Base-by-base conservation (phyloP, 1,140 invertebrate species). In the Drosophila fuyamai region DNA sequence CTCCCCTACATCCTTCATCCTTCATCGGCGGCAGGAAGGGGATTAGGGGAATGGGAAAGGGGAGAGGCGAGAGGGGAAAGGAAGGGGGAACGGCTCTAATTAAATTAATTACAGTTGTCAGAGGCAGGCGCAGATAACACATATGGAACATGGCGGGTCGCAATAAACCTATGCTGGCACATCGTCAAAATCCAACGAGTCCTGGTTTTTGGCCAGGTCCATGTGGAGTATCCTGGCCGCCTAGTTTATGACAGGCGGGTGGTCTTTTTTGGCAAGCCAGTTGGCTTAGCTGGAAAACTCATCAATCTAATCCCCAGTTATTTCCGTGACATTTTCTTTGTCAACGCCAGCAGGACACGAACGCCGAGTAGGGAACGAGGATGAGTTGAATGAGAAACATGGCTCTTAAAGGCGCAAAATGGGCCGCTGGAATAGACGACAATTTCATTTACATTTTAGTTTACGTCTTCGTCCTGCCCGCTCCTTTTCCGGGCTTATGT, bases 281-380 rank as follows among this genome's bases (percentile, higher is more conserved):
- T 67, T 88, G 79, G 75, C 75, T 88, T 86, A 72, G 70, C 83
- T 44, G 62, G 62, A 57, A 86, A 86, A 86, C 82, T 86, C 79
- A 86, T 86, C 82, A 86, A 86, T 86, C 82, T 86, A 88, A 86
- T 86, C 82, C 83, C 74, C 76, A 82, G 82, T 73, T 88, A 86
- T 86, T 86, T 86, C 83, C 83, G 82, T 86, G 83, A 88, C 83
- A 82, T 86, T 82, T 86, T 86, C 82, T 79, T 88, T 88, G 79
- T 79, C 81, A 79, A 73, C 76, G 51, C 51, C 38, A 60, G 43
- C 54, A 63, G 35, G 51, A 44, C 65, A 32, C 46, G 35, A 43
- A 44, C 65, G 38, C 36, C n/a, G 56, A 46, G 72, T n/a, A 53
- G 57, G 23, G 43, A 57, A 57, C 60, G 12, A 18, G 57, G 56